Evolutionary conservation across 1,140 invertebrate species (phyloP).

Genomic region (Dendroctonus ponderosae): DNA sequence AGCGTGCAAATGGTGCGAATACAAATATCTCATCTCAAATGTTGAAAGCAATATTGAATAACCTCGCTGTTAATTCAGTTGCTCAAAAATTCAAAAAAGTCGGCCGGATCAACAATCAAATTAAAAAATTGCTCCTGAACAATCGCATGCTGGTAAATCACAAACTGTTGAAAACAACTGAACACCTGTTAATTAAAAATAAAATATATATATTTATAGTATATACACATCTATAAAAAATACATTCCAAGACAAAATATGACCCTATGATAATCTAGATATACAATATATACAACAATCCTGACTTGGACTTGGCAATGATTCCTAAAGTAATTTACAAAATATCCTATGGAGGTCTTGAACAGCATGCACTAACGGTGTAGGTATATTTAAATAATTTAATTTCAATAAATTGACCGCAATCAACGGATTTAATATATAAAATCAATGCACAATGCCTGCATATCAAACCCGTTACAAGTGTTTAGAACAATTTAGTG

Average conservation of each 20-base stretch:
- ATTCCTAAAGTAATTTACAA: constrained; percentile 34
- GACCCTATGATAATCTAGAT: constrained; percentile 48
- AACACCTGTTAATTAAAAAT: constrained; percentile 20
- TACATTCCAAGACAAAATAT: constrained; percentile 51
- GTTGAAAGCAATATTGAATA: too few relatives aligned
- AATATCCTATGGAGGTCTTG: constrained; percentile 9
- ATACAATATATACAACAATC: constrained; percentile 49
- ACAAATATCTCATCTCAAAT: too few relatives aligned
- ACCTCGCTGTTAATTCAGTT: too few relatives aligned
- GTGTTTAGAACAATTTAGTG: not conserved
- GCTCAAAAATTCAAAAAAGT: too few relatives aligned
- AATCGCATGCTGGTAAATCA: constrained; percentile 10
- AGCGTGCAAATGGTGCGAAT: too few relatives aligned
- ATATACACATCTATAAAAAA: constrained; percentile 51
- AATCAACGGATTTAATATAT: too few relatives aligned
- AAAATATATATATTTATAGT: constrained; percentile 23
- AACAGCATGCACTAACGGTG: constrained; percentile 15
- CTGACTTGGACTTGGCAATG: constrained; percentile 44
- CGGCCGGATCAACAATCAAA: too few relatives aligned
- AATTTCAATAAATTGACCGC: not conserved
- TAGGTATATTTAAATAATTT: not conserved
- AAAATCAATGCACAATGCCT: too few relatives aligned
- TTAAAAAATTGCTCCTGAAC: too few relatives aligned
- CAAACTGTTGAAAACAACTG: constrained; percentile 8
- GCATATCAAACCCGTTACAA: too few relatives aligned